A percentile compares a stretch with the other conserved stretches of the same genome.
These are phyloP conservation scores for Polyergus mexicanus DNA, from an alignment of 1,140 invertebrate genomes.

Conservation along the genomic window DNA sequence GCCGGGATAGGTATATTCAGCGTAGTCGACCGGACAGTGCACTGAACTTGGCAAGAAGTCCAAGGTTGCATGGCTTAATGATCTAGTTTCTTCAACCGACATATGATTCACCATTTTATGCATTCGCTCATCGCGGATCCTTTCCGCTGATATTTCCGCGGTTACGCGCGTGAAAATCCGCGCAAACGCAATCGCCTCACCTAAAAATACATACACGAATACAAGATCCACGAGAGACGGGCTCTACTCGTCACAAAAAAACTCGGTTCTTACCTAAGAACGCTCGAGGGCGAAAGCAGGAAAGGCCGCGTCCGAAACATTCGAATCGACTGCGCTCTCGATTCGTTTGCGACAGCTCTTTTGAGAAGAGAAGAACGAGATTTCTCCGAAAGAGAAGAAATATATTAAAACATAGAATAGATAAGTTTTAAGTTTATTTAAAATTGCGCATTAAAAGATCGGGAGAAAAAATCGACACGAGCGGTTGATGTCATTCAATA, in stretches of 20 bases:
- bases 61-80: conserved; percentile 84
- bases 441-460: neutral
- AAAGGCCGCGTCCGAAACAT: neutral
- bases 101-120: conserved; percentile 82
- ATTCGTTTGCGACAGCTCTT: neutral
- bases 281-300: neutral
- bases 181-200: neutral
- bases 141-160: conserved; percentile 24
- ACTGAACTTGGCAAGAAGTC: conserved; percentile 85
- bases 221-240: neutral
- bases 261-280: conserved; percentile 7
- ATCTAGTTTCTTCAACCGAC: conserved; percentile 82
- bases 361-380: neutral
- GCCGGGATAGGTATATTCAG: conserved; percentile 70
- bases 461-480: neutral
- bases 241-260: too few relatives aligned
- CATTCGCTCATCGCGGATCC: conserved; percentile 67
- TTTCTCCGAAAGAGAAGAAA: neutral
- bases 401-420: neutral
- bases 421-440: neutral
- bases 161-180: neutral
- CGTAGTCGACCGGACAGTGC: conserved; percentile 78
- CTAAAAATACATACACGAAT: neutral
- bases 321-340: neutral
- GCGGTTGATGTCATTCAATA: neutral